Percentiles rank a stretch among this genome's conserved stretches.
These are phyloP conservation scores for Rotaria macrura DNA, from an alignment of 2,888 invertebrate species.

Conservation along the genomic window DNA sequence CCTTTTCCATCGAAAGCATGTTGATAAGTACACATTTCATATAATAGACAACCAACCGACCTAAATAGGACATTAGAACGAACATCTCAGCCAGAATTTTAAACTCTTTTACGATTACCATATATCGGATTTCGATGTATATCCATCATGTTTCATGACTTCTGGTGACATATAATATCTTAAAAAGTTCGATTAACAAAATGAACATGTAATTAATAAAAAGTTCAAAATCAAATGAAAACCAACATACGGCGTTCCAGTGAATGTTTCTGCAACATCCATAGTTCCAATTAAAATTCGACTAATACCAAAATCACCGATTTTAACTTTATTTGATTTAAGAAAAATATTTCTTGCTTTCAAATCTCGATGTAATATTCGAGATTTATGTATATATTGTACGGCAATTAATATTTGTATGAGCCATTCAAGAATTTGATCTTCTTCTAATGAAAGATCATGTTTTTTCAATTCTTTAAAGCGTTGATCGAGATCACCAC, in stretches of 20 bases:
- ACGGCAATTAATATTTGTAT: slow-evolving; percentile 48
- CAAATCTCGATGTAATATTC: slow-evolving; percentile 48
- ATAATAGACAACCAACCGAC: slow-evolving; percentile 50
- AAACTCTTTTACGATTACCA: slow-evolving; percentile 41
- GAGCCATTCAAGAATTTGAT: slow-evolving; percentile 45
- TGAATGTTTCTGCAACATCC: slow-evolving; percentile 49
- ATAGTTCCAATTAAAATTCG: slow-evolving; percentile 48
- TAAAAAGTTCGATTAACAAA: not conserved
- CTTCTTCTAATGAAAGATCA: slow-evolving; percentile 42
- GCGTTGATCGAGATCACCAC: slow-evolving; percentile 46
- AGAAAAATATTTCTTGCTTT: slow-evolving; percentile 51
- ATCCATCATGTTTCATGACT: slow-evolving; percentile 50
- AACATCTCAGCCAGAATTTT: too few species aligned
- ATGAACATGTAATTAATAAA: too few species aligned
- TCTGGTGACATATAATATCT: slow-evolving; percentile 50
- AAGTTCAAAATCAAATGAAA: too few species aligned
- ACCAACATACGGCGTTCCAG: slow-evolving; percentile 45
- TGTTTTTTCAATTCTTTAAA: slow-evolving; percentile 43
- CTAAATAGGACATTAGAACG: slow-evolving; percentile 37
- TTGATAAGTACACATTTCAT: slow-evolving; percentile 47
- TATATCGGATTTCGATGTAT: slow-evolving; percentile 50
- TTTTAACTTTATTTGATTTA: slow-evolving; percentile 46
- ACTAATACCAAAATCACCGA: slow-evolving; percentile 51
- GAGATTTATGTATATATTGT: slow-evolving; percentile 47
- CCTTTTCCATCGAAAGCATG: slow-evolving; percentile 49